phyloP scores from a whole-genome alignment of 2,113 vertebrate genomes.

The Anthoscopus minutus region DNA sequence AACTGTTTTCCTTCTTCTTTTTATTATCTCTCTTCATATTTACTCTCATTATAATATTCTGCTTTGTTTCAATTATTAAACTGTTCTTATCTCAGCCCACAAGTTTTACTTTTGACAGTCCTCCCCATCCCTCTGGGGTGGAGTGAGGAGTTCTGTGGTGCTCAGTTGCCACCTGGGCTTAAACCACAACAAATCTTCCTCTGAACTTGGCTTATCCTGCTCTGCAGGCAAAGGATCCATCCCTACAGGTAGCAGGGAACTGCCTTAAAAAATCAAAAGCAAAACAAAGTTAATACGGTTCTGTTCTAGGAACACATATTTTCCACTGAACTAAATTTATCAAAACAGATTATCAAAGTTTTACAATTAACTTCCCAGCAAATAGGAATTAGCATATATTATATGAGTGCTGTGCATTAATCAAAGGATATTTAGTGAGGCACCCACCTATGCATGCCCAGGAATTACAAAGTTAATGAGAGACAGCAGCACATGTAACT shows the following conservation, averaged over 20 bases:
- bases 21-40: no score
- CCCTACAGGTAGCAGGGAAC: neutral
- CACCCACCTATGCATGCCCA: constrained; percentile 50
- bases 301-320: constrained; percentile 14
- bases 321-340: constrained; percentile 48
- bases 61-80: neutral
- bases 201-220: neutral
- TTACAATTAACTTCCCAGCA: constrained; percentile 63
- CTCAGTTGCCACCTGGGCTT: neutral
- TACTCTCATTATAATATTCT: neutral
- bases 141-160: neutral
- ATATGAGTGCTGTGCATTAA: constrained; percentile 24
- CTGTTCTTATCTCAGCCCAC: neutral
- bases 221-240: neutral
- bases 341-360: constrained; percentile 62
- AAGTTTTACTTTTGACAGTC: neutral
- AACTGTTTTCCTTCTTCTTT: neutral
- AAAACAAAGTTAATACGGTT: neutral
- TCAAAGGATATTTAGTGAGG: constrained; percentile 49
- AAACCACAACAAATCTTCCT: neutral
- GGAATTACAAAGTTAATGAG: constrained; percentile 66
- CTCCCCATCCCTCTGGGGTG: neutral
- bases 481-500: constrained; percentile 49
- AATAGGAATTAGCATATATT: constrained; percentile 67
- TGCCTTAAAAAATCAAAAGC: neutral